Base-by-base conservation (phyloP, 2,797 vertebrate genomes). In the Telmatherina bonti region DNA sequence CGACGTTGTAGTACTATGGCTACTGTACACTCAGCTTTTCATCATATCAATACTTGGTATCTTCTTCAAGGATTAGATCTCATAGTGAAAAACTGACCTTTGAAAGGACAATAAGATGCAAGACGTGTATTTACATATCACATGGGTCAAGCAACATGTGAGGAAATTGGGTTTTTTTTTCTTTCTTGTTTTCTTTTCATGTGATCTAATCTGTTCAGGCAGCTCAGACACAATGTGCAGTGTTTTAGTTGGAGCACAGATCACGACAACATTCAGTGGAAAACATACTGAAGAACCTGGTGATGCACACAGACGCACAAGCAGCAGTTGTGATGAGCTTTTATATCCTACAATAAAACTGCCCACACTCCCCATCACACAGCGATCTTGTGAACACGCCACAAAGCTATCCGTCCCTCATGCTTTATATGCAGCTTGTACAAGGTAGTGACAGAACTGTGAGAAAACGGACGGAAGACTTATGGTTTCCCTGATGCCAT, bases 401-500 rank as follows among this genome's bases (percentile, higher is more conserved):
- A 38, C 8, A 59, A 29, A n/a, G n/a, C n/a, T 18, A 43, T 76
- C 74, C 51, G 61, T 67, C 41, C 27, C 2, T 16, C 4, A 3
- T 51, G 36, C 41, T 76, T 64, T 27, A 60, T 33, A 70, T 57
- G 49, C 60, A 63, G 63, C 71, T 74, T 77, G 62, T 70, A 84
- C 78, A 84, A 16, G 58, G 60, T 76, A n/a, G 56, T 72, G 69
- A 84, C 43, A 43, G 75, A 69, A 70, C 67, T 54, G 74, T 27
- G 73, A 81, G 29, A 68, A 81, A 51, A 73, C 62, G 79, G 85
- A 88, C 73, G 90, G 92, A 93, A 92, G 90, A 93, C 89, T 2
- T 81, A 87, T 83, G 88, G 81, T 90, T 90, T 92, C 90, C 90
- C 89, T 90, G 90, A 90, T 75, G 85, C 84, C 86, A 77, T 79